These are phyloP conservation scores for Porites divaricata DNA, from an alignment of 92 coral and sea anemone genomes.

Conservation along the genomic window DNA sequence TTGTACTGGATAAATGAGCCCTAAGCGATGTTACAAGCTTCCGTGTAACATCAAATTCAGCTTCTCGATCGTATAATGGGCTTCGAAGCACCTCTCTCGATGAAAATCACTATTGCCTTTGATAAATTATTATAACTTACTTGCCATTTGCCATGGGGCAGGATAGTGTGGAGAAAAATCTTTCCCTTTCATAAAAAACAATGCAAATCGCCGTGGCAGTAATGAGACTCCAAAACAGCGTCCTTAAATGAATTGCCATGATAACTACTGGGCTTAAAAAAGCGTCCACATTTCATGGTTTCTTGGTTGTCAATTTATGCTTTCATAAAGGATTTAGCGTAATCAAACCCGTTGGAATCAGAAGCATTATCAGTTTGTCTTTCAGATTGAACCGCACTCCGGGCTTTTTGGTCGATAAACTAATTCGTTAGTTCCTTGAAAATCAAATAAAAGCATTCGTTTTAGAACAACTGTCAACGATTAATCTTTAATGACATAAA, in stretches of 20 bases:
- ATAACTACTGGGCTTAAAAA: neutral
- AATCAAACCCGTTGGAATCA: neutral
- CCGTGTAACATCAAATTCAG: neutral
- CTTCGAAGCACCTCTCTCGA: neutral
- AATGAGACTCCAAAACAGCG: slow-evolving; percentile 34
- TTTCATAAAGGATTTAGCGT: neutral
- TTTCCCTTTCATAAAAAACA: slow-evolving; percentile 43
- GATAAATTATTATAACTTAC: slow-evolving; percentile 3
- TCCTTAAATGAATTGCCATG: slow-evolving; percentile 41
- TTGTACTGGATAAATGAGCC: no score
- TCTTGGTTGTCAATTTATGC: neutral
- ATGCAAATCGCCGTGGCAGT: slow-evolving; percentile 20
- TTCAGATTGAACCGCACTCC: neutral
- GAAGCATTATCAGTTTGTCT: neutral
- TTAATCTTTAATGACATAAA: slow-evolving; percentile 30
- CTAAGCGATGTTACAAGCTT: no score
- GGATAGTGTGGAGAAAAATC: slow-evolving; percentile 6
- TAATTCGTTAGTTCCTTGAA: neutral
- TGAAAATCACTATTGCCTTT: neutral
- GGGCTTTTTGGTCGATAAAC: neutral
- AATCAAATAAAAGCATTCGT: slow-evolving; percentile 1
- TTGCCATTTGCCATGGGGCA: slow-evolving; percentile 7
- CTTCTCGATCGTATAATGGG: neutral
- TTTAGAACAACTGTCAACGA: slow-evolving; percentile 20
- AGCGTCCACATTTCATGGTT: slow-evolving; percentile 34